Evolutionary conservation across 2,113 vertebrate species (phyloP), one percentile per base, ranked within the genome.

Genomic region (Percopsis transmontana): DNA sequence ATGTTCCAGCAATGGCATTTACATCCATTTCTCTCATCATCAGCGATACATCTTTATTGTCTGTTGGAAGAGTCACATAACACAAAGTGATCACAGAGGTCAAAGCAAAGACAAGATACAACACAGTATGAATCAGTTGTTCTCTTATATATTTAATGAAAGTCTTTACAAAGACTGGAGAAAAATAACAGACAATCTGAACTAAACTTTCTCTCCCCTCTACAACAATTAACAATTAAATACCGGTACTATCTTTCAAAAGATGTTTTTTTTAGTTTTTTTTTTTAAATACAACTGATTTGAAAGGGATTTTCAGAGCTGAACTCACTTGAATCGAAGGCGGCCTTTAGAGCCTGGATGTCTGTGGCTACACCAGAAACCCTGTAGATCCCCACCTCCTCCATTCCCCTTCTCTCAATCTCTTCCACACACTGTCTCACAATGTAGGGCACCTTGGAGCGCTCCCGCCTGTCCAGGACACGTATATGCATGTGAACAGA

Each of bases 11-110:
- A 0, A 99, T 98, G 82, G 97, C 97, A 0, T 99, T 99, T 2
- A 98, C 97, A 0, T 99, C 97, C 96, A 99, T 99, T 84, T 99
- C 97, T 0, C 95, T 95, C 97, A 99, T 98, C 95, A 98, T 96
- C 81, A 98, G 85, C 0, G 95, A 96, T 62, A 99, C 96, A 0
- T 99, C 97, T 71, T 96, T 98, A 85, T 99, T 96, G 82, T 99
- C 97, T 99, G 18, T 60, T 0, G 6, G 66, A 60, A 68, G 61
- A 62, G n/a, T 74, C 21, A 77, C 19, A 54, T 3, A 76, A 13
- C 20, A 39, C 10, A 33, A 52, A 12, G 50, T n/a, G 19, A 52
- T 18, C 20, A 12, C 11, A 11, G 19, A 21, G 50, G 15, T 15
- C 15, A 8, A 18, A 50, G 7, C 47, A 56, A 27, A 38, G 5